Evolutionary conservation across 1,140 invertebrate species (phyloP).

Genomic region (Cephus cinctus): DNA sequence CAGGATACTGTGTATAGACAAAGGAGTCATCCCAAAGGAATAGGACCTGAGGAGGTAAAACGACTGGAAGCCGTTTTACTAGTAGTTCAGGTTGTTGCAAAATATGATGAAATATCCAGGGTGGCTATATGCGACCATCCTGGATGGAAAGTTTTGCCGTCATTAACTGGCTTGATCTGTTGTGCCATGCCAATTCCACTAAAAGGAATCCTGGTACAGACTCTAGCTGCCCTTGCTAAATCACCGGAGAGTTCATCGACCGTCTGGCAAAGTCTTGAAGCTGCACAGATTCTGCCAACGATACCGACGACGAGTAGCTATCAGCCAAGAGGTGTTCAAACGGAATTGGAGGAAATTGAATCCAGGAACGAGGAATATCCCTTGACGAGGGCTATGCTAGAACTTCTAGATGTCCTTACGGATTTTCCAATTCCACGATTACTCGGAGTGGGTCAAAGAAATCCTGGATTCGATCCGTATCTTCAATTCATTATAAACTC

Average conservation of each 20-base stretch:
- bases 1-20: conserved; percentile 67
- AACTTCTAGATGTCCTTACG: conserved; percentile 75
- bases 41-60: conserved; percentile 83
- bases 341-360: conserved; percentile 78
- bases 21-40: conserved; percentile 63
- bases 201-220: conserved; percentile 79
- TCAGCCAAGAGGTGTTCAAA: conserved; percentile 68
- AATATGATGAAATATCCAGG: conserved; percentile 75
- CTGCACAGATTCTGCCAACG: conserved; percentile 77
- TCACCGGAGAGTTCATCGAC: conserved; percentile 72
- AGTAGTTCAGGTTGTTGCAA: conserved; percentile 75
- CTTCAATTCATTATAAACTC: conserved; percentile 77
- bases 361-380: conserved; percentile 86
- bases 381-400: conserved; percentile 76
- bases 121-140: conserved; percentile 82
- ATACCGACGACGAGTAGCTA: conserved; percentile 65
- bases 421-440: conserved; percentile 72
- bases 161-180: conserved; percentile 78
- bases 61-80: conserved; percentile 79
- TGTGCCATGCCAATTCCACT: conserved; percentile 82
- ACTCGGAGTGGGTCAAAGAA: conserved; percentile 77
- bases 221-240: conserved; percentile 74
- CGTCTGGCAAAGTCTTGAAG: conserved; percentile 85
- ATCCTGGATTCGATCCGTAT: conserved; percentile 88
- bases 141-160: conserved; percentile 77